These are phyloP conservation scores for Chalcis sispes DNA, from an alignment of 2,888 invertebrate genomes.

Conservation along the genomic window DNA sequence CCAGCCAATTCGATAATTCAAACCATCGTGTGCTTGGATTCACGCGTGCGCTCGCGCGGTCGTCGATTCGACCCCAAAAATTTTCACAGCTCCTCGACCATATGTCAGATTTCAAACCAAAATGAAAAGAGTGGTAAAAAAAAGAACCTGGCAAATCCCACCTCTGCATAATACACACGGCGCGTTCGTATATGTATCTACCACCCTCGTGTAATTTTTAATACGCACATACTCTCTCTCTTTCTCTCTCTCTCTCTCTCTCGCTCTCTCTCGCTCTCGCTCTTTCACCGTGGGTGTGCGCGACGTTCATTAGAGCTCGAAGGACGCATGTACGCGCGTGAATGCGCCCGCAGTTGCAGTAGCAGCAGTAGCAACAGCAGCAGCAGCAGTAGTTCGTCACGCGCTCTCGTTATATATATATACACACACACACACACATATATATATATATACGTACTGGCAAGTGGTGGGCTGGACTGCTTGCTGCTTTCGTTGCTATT, in stretches of 20 bases:
- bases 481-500: slow-evolving; percentile 14
- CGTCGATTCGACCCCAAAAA: background rate
- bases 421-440: background rate
- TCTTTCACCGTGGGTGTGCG: background rate
- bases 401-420: background rate
- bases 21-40: too few species aligned
- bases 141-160: too few species aligned
- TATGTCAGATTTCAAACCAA: background rate
- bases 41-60: too few species aligned
- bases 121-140: too few species aligned
- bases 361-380: too few species aligned
- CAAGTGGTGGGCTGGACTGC: background rate
- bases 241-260: too few species aligned
- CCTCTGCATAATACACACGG: too few species aligned
- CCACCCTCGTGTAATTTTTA: too few species aligned
- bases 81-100: background rate
- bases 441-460: background rate
- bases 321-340: background rate
- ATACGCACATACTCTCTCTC: too few species aligned
- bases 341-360: slow-evolving; percentile 48
- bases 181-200: too few species aligned
- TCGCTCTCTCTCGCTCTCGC: too few species aligned
- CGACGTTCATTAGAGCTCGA: slow-evolving; percentile 44
- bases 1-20: slow-evolving; percentile 12
- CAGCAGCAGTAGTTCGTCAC: too few species aligned